phyloP scores from a whole-genome alignment of 2,113 vertebrate species.

The Hucho hucho region DNA sequence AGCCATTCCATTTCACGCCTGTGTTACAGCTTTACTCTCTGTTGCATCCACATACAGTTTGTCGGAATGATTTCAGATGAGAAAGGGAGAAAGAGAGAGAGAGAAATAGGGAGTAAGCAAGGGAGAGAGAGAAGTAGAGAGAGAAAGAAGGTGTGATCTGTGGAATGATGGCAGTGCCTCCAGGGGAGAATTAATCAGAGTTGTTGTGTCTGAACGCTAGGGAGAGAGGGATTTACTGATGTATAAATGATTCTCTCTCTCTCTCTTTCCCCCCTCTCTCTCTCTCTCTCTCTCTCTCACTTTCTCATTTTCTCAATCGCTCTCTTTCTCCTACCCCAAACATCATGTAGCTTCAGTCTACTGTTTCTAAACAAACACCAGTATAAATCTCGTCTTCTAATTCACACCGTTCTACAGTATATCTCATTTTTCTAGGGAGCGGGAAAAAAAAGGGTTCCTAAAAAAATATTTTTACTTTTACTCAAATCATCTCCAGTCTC shows the following conservation, averaged over 20 bases:
- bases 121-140: not conserved
- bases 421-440: too few species aligned
- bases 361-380: not conserved
- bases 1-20: not conserved
- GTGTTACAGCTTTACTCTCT: not conserved
- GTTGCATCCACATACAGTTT: not conserved
- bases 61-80: not conserved
- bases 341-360: not conserved
- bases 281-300: not conserved
- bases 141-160: not conserved
- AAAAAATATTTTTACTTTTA: not conserved
- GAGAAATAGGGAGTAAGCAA: not conserved
- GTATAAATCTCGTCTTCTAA: not conserved
- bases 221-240: not conserved
- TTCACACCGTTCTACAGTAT: too few species aligned
- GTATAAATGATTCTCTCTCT: not conserved
- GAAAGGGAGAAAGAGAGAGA: not conserved
- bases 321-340: not conserved
- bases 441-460: too few species aligned
- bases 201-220: not conserved
- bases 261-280: not conserved
- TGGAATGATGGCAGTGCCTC: not conserved
- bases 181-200: not conserved
- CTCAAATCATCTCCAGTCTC: not conserved
- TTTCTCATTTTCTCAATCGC: conserved; percentile 19